Conservation (phyloP, 2,888 invertebrate genomes). For the Nomada flava region DNA sequence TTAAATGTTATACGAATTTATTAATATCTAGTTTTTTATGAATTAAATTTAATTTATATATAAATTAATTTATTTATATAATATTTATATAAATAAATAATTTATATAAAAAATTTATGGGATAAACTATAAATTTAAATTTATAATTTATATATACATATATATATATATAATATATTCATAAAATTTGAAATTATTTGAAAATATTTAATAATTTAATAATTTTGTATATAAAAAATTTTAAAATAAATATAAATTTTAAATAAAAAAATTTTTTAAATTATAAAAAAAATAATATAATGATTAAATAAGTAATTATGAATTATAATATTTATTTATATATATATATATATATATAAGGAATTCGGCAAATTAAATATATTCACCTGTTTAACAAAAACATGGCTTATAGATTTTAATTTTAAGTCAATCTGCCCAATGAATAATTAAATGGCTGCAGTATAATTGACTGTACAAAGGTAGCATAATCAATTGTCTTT, state of each 20-base stretch:
- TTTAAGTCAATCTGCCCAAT: slow-evolving; percentile 90
- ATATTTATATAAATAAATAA: background rate
- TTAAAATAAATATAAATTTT: background rate
- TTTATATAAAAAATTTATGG: slow-evolving; percentile 11
- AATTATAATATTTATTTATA: slow-evolving; percentile 32
- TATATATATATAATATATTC: too few species aligned
- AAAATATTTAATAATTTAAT: slow-evolving; percentile 8
- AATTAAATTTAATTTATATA: slow-evolving; percentile 8
- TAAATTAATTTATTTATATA: background rate
- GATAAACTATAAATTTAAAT: background rate
- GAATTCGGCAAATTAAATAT: slow-evolving; percentile 9
- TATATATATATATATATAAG: slow-evolving; percentile 33
- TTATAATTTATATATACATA: background rate
- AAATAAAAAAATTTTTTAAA: background rate
- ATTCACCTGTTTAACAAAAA: slow-evolving; percentile 87
- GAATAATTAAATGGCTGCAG: slow-evolving; percentile 92
- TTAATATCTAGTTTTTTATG: slow-evolving; percentile 6
- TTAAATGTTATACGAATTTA: slow-evolving; percentile 4
- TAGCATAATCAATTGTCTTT: slow-evolving; percentile 93
- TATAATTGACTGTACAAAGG: slow-evolving; percentile 91
- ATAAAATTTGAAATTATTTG: background rate
- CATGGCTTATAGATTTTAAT: slow-evolving; percentile 88
- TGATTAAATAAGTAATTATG: background rate
- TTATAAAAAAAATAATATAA: background rate
- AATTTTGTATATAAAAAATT: background rate